Conservation (phyloP, 2,113 vertebrate species). For the Holacanthus passer region DNA sequence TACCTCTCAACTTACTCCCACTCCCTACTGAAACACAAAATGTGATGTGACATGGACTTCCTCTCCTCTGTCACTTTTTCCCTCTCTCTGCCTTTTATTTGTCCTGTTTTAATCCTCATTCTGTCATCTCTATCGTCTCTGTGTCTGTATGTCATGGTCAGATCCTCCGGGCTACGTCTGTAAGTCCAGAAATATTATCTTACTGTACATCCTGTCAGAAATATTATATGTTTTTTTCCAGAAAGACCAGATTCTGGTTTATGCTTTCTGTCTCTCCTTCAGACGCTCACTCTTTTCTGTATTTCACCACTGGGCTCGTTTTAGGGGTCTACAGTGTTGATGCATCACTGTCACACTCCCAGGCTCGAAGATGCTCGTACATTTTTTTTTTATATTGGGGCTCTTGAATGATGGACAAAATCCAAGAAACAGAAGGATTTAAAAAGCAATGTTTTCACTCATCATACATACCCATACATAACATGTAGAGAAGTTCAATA, state of each 20-base stretch:
- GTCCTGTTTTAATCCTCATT: not conserved
- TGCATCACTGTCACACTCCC: slow-evolving; percentile 3
- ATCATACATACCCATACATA: too few relatives aligned
- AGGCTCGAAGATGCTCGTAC: not conserved
- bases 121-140: not conserved
- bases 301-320: slow-evolving; percentile 10
- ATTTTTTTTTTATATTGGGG: not conserved
- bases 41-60: not conserved
- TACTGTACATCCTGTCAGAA: not conserved
- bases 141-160: not conserved
- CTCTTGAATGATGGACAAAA: not conserved
- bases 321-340: not conserved
- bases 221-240: slow-evolving; percentile 15
- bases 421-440: not conserved
- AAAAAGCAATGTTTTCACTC: too few relatives aligned
- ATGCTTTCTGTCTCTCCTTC: not conserved
- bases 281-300: slow-evolving; percentile 5
- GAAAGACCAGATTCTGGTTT: not conserved
- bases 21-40: not conserved
- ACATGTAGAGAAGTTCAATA: not conserved
- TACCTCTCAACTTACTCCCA: not conserved
- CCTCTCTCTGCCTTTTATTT: not conserved
- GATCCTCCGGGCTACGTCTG: not conserved
- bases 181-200: not conserved
- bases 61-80: not conserved